Evolutionary conservation across 2,797 vertebrate genomes (phyloP).

Genomic region (Phylloscopus collybita): DNA sequence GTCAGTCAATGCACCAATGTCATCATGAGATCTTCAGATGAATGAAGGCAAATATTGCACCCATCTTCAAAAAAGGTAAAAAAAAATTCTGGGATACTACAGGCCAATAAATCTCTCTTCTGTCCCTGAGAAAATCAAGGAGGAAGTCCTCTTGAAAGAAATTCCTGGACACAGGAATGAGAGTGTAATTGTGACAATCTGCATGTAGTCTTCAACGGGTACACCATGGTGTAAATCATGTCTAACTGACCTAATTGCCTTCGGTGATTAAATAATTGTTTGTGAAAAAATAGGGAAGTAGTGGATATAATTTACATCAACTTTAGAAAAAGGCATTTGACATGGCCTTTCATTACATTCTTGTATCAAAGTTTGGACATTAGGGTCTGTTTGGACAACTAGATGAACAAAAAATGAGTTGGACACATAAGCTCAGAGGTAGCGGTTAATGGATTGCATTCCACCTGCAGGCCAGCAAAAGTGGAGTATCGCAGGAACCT

Average conservation of each 20-base stretch:
- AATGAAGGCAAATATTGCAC: background rate
- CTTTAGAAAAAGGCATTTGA: background rate
- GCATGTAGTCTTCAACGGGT: background rate
- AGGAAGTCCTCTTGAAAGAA: background rate
- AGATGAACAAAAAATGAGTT: background rate
- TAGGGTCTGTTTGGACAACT: background rate
- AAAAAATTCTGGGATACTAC: background rate
- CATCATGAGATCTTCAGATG: background rate
- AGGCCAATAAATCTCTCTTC: background rate
- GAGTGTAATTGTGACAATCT: background rate
- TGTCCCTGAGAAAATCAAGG: background rate
- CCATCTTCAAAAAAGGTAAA: background rate
- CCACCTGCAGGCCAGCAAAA: background rate
- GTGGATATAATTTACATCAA: background rate
- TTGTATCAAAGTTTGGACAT: background rate
- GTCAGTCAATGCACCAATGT: background rate
- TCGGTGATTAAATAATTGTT: background rate
- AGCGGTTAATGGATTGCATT: background rate
- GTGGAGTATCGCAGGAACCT: background rate
- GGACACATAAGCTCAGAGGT: background rate
- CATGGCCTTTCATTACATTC: background rate
- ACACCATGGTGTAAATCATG: background rate
- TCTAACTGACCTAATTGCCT: background rate
- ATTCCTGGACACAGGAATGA: background rate
- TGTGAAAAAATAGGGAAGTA: background rate